Conservation (phyloP, 2,797 vertebrate species). For the Taenioides sp. region DNA sequence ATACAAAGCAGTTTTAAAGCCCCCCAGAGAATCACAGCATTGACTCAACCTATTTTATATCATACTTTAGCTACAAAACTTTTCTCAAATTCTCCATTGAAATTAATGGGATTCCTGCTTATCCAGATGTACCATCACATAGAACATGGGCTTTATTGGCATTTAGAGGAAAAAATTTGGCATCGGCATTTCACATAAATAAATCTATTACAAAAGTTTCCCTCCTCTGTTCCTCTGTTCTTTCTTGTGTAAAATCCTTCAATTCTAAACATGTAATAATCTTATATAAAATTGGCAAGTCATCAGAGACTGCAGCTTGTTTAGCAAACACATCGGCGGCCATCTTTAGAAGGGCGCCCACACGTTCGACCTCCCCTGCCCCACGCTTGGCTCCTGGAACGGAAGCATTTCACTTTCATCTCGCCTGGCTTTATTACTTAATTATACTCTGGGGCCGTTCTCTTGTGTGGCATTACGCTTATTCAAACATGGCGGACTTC, state of each 20-base stretch:
- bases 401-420: conserved; percentile 42
- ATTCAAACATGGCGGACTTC: conserved; percentile 15
- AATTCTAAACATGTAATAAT: conserved; percentile 43
- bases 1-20: no score
- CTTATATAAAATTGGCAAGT: conserved; percentile 29
- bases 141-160: no score
- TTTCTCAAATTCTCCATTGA: no score
- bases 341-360: conserved; percentile 38
- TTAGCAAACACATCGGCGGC: conserved; percentile 45
- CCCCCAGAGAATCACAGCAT: no score
- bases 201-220: no score
- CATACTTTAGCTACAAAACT: no score
- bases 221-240: no score
- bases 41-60: no score
- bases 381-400: conserved; percentile 24
- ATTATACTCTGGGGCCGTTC: conserved; percentile 57
- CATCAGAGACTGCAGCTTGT: conserved; percentile 35
- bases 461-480: conserved; percentile 36
- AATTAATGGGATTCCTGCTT: no score
- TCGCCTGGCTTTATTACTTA: conserved; percentile 53
- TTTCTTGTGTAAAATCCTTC: conserved; percentile 25
- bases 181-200: no score
- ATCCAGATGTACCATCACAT: no score
- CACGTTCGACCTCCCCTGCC: conserved; percentile 45
- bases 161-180: not conserved